Base-by-base conservation (phyloP, 92 coral and sea anemone species). In the Siderastrea siderea region DNA sequence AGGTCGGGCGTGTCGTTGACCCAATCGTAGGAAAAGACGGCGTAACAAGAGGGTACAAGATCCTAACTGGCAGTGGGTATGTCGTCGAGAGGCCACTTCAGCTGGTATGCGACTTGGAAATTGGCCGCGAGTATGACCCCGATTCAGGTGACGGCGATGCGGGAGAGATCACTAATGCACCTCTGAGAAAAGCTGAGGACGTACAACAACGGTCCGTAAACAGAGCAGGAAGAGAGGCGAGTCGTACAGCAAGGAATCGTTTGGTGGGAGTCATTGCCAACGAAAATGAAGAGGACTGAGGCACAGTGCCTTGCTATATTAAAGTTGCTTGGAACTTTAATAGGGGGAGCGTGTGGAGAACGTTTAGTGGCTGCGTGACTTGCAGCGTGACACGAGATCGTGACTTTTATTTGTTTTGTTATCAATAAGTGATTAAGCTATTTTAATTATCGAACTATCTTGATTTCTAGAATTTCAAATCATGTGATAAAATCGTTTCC, bases 1-100 rank as follows among this genome's bases (percentile, higher is more conserved):
- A 55, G 79, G 52, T 16, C 80, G 67, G 79, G 47, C 84, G 84
- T 38, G 89, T 90, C 12, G 59, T 82, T 47, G 17, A 71, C 50
- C 71, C n/a, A 47, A 84, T 93, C 66, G 75, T 67, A 54, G 95
- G 91, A 45, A 93, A 81, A 68, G 95, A 92, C 62, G 84, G 65
- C 60, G 74, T 65, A 2, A 75, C 81, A 1, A 84, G 89, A 43
- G 92, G 88, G 2, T 71, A 62, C 82, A 88, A 88, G 87, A 66
- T 89, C 68, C 80, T n/a, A 47, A 75, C 65, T 19, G 83, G 88
- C 46, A 88, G 53, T 17, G 84, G 88, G 7, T 81, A 53, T 60
- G 15, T 81, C 58, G 58, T 89, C 38, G 82, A 88, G 45, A 64
- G 92, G 73, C 88, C 88, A 13, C 86, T 74, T n/a, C 92, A 74